phyloP scores from a whole-genome alignment of 2,888 invertebrate genomes.

The Halocaridina rubra region DNA sequence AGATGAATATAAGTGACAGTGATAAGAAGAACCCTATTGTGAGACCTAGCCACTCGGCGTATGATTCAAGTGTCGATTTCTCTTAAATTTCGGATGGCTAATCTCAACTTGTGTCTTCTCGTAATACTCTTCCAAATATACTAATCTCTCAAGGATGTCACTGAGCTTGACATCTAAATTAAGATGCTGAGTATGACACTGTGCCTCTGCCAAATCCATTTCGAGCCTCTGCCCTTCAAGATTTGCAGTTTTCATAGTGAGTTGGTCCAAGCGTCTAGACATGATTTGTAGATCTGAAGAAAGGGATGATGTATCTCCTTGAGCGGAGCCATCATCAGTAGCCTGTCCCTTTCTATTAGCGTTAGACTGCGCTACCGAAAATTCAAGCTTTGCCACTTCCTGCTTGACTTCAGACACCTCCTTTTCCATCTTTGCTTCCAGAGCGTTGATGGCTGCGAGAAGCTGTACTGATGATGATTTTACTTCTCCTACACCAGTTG shows the following conservation, averaged over 20 bases:
- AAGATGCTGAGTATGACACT: conserved; percentile 21
- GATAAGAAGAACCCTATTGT: no score
- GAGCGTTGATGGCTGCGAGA: conserved; percentile 23
- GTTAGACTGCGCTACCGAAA: conserved; percentile 15
- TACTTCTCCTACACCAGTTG: conserved; percentile 25
- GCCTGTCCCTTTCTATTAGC: not conserved
- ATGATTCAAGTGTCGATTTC: not conserved
- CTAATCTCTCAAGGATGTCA: not conserved
- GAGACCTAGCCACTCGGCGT: no score
- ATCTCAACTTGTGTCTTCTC: not conserved
- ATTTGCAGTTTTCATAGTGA: conserved; percentile 8
- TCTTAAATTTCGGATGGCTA: not conserved
- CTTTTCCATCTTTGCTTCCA: conserved; percentile 36
- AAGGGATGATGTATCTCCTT: conserved; percentile 17
- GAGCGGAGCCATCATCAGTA: not conserved
- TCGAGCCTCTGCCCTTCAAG: conserved; percentile 29
- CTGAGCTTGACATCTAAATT: conserved; percentile 7
- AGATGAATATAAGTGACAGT: no score
- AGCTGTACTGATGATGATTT: conserved; percentile 34
- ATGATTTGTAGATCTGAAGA: conserved; percentile 11
- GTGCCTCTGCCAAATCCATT: not conserved
- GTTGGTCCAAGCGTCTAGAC: conserved; percentile 6
- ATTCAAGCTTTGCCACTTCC: conserved; percentile 47
- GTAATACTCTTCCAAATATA: not conserved
- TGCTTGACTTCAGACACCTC: conserved; percentile 37